Conservation (phyloP, 2,888 invertebrate genomes). For the Therioaphis trifolii region DNA sequence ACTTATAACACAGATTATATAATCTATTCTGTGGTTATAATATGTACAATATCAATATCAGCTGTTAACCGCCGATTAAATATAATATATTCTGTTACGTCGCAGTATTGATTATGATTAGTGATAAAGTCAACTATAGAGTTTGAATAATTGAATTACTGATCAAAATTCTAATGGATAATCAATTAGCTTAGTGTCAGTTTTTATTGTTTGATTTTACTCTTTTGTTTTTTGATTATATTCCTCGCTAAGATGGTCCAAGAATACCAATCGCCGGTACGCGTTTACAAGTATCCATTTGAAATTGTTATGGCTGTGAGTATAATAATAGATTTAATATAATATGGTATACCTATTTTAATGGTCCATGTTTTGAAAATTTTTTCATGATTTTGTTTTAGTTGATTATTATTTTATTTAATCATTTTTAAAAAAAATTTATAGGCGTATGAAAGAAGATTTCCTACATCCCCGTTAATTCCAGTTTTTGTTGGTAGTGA, state of each 20-base stretch:
- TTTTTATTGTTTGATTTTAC: constrained; percentile 63
- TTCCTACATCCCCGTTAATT: constrained; percentile 93
- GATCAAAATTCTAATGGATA: constrained; percentile 59
- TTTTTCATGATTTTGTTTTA: too few relatives aligned
- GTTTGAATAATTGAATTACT: constrained; percentile 62
- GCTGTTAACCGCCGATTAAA: constrained; percentile 28
- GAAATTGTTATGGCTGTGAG: constrained; percentile 96
- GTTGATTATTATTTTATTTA: too few relatives aligned
- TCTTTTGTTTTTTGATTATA: constrained; percentile 50
- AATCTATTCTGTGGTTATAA: neutral
- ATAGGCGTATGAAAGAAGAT: constrained; percentile 93
- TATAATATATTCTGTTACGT: constrained; percentile 45
- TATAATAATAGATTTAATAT: constrained; percentile 68
- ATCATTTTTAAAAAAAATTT: too few relatives aligned
- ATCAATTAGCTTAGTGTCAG: constrained; percentile 50
- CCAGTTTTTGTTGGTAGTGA: constrained; percentile 92
- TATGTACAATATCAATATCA: neutral
- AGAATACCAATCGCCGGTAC: constrained; percentile 92
- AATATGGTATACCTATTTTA: too few relatives aligned
- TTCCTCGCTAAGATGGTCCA: constrained; percentile 80
- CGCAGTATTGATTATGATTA: constrained; percentile 55
- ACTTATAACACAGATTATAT: too few relatives aligned
- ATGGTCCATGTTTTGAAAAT: too few relatives aligned
- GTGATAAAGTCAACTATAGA: constrained; percentile 50
- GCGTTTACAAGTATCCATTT: constrained; percentile 95